A percentile compares a stretch with the other conserved stretches of the same genome.
These are phyloP conservation scores for Callithrix jacchus DNA, from an alignment of 2,113 vertebrate genomes.

Conservation along the genomic window DNA sequence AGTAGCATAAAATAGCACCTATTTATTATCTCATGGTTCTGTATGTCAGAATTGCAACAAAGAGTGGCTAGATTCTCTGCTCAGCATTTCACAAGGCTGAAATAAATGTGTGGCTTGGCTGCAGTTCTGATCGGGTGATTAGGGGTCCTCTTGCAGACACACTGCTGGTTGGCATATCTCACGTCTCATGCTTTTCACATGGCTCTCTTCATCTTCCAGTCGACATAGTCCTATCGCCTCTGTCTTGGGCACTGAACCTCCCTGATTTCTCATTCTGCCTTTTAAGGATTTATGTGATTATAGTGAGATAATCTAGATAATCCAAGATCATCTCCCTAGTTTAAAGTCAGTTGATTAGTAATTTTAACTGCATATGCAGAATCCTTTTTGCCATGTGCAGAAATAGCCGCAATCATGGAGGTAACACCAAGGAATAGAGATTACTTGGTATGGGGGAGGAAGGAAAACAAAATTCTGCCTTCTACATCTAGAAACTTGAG, in stretches of 20 bases:
- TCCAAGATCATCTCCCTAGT: neutral
- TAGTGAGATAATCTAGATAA: neutral
- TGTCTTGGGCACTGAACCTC: neutral
- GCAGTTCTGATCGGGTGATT: neutral
- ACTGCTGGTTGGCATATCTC: neutral
- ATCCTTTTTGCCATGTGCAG: neutral
- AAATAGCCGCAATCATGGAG: neutral
- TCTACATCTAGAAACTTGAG: neutral
- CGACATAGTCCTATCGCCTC: accelerated
- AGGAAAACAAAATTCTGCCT: neutral
- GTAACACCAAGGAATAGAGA: neutral
- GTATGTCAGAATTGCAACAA: neutral
- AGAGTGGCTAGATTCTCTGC: neutral
- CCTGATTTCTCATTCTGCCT: neutral
- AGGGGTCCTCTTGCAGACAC: neutral
- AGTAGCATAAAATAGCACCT: neutral
- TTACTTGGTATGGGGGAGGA: neutral
- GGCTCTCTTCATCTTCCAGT: neutral
- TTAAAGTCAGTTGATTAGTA: neutral
- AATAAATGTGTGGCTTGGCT: neutral
- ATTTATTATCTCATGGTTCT: neutral
- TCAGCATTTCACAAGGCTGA: neutral
- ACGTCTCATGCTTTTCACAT: neutral
- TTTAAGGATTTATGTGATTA: neutral
- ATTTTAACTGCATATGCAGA: neutral